A percentile compares a stretch with the other conserved stretches of the same genome.
phyloP scores from a whole-genome alignment of 2,797 vertebrate species.

The Hirundo rustica region DNA sequence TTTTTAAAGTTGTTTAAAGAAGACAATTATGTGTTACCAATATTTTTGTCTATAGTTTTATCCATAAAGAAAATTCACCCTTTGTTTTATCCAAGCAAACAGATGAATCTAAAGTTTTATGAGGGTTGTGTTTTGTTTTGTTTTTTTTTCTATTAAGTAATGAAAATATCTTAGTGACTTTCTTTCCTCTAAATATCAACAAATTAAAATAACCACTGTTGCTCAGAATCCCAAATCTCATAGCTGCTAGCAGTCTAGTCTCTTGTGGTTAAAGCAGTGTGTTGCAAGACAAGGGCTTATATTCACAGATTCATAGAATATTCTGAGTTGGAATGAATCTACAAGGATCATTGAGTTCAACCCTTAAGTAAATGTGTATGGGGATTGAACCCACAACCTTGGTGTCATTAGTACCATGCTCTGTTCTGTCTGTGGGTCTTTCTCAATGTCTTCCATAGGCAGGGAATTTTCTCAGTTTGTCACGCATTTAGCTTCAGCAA shows the following conservation, averaged over 20 bases:
- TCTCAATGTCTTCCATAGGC: not conserved
- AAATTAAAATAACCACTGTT: not conserved
- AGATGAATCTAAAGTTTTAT: not conserved
- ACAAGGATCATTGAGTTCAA: not conserved
- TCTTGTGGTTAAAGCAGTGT: not conserved
- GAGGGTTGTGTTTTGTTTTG: accelerated
- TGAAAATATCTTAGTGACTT: not conserved
- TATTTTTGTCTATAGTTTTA: not conserved
- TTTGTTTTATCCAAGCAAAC: not conserved
- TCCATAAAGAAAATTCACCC: not conserved
- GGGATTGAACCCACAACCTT: not conserved
- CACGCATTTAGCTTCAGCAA: not conserved
- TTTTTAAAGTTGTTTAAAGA: not conserved
- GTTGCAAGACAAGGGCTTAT: not conserved
- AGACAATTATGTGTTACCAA: not conserved
- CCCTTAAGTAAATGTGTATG: not conserved
- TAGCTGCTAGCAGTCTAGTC: not conserved
- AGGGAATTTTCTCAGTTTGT: not conserved
- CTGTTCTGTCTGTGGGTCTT: not conserved
- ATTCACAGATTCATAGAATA: not conserved
- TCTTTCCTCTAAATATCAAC: not conserved
- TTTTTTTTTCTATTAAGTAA: not conserved
- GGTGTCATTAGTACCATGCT: too few species aligned
- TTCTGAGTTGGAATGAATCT: not conserved
- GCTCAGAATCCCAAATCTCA: not conserved